Base-by-base conservation (phyloP, 1,140 invertebrate species). In the Diploscapter pachys region DNA sequence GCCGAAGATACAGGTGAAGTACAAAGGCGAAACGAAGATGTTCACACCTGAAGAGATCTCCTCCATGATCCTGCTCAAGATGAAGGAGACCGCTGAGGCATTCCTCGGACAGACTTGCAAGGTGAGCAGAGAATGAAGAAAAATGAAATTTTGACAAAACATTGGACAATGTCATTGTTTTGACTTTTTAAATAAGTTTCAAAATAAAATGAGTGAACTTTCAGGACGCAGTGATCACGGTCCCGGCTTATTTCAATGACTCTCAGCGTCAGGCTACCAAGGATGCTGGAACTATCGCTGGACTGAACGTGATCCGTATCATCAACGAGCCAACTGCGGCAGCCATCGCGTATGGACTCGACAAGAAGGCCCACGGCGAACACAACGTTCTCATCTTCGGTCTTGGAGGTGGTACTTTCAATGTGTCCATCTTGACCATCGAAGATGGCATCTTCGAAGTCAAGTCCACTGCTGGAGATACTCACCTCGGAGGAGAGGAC, bases 401-500 rank as follows among this genome's bases (percentile, higher is more conserved):
- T 89, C 89, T 98, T 80, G 95, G 95, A 78, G 95, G 95, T 86
- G 95, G 95, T 84, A 98, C 95, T 80, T 98, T 98, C 85, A 94
- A 97, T 89, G 94, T 97, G 5, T 96, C 94, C 50, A 93, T 97
- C 83, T 88, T 97, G 13, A 94, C 93, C 77, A 95, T 96, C 86
- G 93, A 95, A 86, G 93, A 95, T 87, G 94, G 94, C 81, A 94
- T 96, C 85, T 90, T 90, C 81, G 94, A 97, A 87, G 95, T 97
- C n/a, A 96, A 95, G 86, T 93, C 95, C 5, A 97, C 94, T 48
- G 93, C 93, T 82, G 95, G 95, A 80, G 95, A 98, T 86, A 98
- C 95, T 79, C 94, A 98, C 87, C 90, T 98, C 86, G 96, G 95
- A 83, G 95, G 96, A 78, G 95, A 98, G 88, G 95, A 98, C 88